Base-by-base conservation (phyloP, 2,113 vertebrate genomes). In the Colistium nudipinnis region DNA sequence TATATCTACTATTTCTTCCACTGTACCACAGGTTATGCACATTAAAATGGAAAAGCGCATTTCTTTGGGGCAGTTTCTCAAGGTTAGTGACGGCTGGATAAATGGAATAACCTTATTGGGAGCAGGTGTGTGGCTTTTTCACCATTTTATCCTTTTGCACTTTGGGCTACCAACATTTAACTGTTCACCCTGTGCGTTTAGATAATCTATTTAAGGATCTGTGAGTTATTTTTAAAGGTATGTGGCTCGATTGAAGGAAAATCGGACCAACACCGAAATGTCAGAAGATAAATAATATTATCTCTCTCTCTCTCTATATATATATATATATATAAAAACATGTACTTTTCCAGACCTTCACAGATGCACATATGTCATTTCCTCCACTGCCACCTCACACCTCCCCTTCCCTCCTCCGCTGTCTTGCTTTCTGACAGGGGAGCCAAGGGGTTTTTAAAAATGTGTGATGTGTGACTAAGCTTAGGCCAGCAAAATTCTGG, bases 401-500 rank as follows among this genome's bases (percentile, higher is more conserved):
- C 17, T 12, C 36, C 41, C 10, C 27, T 36, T 19, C 36, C 38
- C 25, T 13, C 39, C 2, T 8, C 1, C 8, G 52, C 59, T 36
- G 20, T 56, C 70, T 48, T 59, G 36, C 51, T 49, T 60, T 56
- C 65, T 48, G 65, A 73, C 59, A 62, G 44, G 0, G 31, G n/a
- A 57, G 35, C 72, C 65, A 70, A 56, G 35, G 62, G 67, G 45
- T 77, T 48, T 81, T 70, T n/a, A n/a, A 53, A 75, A 83, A 60
- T 57, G 67, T 63, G 62, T 80, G 67, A 83, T 74, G 77, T 81
- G 77, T 39, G 56, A 76, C 80, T 5, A 20, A 79, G 82, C 87
- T 89, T 82, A 83, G 78, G 76, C 81, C 74, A 84, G 86, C 85
- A 80, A 49, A 83, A 85, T 62, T 51, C 53, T 24, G 45, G 38